Evolutionary conservation across 2,797 vertebrate species (phyloP).

Genomic region (Tragopan temminckii): DNA sequence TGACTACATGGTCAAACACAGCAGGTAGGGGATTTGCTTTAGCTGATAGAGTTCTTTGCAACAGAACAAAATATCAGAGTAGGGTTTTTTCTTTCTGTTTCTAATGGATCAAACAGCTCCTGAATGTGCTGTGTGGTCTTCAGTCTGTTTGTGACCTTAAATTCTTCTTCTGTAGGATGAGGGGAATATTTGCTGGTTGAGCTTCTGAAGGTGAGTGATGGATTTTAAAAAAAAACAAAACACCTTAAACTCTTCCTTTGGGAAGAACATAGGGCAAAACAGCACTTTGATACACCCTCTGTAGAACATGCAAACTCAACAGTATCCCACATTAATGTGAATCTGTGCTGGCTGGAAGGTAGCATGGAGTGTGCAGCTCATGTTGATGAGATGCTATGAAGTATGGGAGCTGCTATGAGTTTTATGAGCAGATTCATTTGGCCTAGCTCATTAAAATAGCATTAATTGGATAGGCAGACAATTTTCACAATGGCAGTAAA

Average conservation of each 20-base stretch:
- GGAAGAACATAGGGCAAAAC: neutral
- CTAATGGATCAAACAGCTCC: neutral
- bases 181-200: neutral
- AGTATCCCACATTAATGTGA: constrained; percentile 14
- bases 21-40: constrained; percentile 52
- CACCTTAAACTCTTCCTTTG: neutral
- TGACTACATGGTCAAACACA: constrained; percentile 57
- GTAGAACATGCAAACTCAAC: neutral
- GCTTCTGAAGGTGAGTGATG: neutral
- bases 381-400: neutral
- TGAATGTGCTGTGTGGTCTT: neutral
- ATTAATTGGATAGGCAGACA: neutral
- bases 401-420: neutral
- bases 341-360: neutral
- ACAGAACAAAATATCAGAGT: neutral
- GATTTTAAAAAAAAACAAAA: neutral
- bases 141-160: neutral
- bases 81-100: neutral
- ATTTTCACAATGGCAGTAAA: neutral
- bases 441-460: neutral
- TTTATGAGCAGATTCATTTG: neutral
- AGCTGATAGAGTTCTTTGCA: neutral
- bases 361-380: neutral
- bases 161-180: neutral
- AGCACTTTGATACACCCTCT: neutral